Percentiles rank a stretch among this genome's conserved stretches.
Conservation (phyloP, 2,113 vertebrate species). For the Chinchilla lanigera region DNA sequence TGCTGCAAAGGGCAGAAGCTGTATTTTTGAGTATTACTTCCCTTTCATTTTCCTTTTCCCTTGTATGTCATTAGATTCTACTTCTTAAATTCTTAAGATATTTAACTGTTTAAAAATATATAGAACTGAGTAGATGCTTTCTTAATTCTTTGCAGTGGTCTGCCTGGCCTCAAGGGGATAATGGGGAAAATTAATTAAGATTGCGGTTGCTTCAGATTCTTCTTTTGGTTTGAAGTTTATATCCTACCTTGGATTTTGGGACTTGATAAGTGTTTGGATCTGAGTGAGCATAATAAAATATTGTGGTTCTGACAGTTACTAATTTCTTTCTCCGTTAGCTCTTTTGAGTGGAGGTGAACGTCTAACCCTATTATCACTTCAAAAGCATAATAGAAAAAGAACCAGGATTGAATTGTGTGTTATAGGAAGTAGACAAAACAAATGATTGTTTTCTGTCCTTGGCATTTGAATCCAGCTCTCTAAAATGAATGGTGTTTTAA, state of each 20-base stretch:
- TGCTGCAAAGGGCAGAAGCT: background rate
- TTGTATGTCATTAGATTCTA: background rate
- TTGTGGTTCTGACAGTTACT: constrained; percentile 74
- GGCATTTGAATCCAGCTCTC: constrained; percentile 81
- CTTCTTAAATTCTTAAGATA: constrained; percentile 5
- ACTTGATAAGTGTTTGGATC: constrained; percentile 55
- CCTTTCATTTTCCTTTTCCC: background rate
- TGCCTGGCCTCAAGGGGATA: background rate
- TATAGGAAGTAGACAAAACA: constrained; percentile 75
- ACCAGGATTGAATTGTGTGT: constrained; percentile 67
- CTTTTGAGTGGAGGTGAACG: constrained; percentile 71
- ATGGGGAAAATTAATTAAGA: constrained; percentile 55
- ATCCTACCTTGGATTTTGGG: constrained; percentile 60
- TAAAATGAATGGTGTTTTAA: constrained; percentile 80
- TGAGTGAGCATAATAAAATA: constrained; percentile 77
- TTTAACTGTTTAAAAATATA: background rate
- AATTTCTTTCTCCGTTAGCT: constrained; percentile 74
- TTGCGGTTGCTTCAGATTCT: constrained; percentile 73
- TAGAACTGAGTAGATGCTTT: background rate
- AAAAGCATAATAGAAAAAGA: constrained; percentile 64
- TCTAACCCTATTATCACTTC: constrained; percentile 79
- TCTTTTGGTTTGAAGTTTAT: constrained; percentile 69
- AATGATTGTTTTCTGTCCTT: constrained; percentile 81
- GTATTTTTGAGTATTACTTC: background rate
- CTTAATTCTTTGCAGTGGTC: background rate